A percentile compares a stretch with the other conserved stretches of the same genome.
Evolutionary conservation across 2,888 invertebrate species (phyloP).

Genomic region (Lacanobia oleracea): DNA sequence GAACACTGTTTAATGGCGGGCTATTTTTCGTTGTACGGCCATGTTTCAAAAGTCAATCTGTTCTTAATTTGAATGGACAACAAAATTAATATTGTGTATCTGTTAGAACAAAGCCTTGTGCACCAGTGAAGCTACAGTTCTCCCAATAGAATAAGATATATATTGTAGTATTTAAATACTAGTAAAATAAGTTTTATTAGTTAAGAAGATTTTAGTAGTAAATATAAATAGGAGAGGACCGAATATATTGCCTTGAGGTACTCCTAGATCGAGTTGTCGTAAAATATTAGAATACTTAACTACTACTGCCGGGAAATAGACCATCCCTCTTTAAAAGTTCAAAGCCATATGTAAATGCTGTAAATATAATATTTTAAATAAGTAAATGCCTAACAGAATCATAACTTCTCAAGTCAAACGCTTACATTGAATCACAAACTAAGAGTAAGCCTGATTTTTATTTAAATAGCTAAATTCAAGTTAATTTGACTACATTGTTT

Average conservation of each 20-base stretch:
- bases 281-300: background rate
- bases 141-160: background rate
- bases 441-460: background rate
- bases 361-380: background rate
- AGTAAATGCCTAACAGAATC: background rate
- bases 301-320: background rate
- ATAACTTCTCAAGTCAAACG: background rate
- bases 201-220: background rate
- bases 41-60: too few species aligned
- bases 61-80: too few species aligned
- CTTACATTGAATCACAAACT: slow-evolving; percentile 1
- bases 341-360: background rate
- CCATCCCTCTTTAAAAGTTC: background rate
- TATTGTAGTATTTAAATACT: background rate
- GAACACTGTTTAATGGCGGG: too few species aligned
- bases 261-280: background rate
- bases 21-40: too few species aligned
- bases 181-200: background rate
- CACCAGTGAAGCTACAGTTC: background rate
- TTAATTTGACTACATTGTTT: background rate
- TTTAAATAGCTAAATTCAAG: background rate
- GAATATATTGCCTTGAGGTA: slow-evolving; percentile 15
- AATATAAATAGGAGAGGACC: background rate
- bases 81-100: too few species aligned
- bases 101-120: too few species aligned